Percentiles rank a stretch among this genome's conserved stretches.
These are phyloP conservation scores for Leucophenga maculata DNA, from an alignment of 2,888 invertebrate genomes.

Conservation along the genomic window DNA sequence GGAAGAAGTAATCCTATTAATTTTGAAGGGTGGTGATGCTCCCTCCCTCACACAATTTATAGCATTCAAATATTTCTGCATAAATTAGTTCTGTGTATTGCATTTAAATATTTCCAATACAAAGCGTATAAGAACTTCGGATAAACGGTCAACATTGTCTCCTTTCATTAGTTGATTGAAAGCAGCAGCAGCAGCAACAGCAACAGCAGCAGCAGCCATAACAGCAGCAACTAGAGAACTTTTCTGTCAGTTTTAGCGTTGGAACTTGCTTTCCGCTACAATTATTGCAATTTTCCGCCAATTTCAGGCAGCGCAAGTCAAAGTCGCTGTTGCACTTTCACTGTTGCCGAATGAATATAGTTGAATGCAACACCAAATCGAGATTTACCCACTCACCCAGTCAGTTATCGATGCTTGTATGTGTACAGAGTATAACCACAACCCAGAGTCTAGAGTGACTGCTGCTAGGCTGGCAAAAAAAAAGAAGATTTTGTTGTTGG, in stretches of 20 bases:
- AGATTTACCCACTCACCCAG: too few species aligned
- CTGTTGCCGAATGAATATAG: not conserved
- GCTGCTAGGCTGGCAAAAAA: not conserved
- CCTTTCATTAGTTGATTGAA: not conserved
- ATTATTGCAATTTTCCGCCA: slow-evolving; percentile 1
- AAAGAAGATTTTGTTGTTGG: not conserved
- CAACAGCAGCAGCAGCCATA: not conserved
- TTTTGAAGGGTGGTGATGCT: too few species aligned
- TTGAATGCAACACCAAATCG: not conserved
- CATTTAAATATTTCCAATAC: not conserved
- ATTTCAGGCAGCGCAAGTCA: not conserved
- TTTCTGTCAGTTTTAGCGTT: not conserved
- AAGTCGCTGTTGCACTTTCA: slow-evolving; percentile 7
- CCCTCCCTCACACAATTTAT: too few species aligned
- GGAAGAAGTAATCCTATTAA: too few species aligned
- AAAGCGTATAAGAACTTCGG: not conserved
- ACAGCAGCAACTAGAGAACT: slow-evolving; percentile 8
- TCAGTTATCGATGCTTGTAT: too few species aligned
- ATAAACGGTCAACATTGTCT: not conserved
- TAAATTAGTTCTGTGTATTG: too few species aligned
- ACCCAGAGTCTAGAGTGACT: too few species aligned
- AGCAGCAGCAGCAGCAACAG: not conserved
- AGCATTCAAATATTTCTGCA: too few species aligned
- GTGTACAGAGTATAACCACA: too few species aligned
- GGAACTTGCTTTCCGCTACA: not conserved